Base-by-base conservation (phyloP, 2,113 vertebrate genomes). In the Acanthochromis polyacanthus region DNA sequence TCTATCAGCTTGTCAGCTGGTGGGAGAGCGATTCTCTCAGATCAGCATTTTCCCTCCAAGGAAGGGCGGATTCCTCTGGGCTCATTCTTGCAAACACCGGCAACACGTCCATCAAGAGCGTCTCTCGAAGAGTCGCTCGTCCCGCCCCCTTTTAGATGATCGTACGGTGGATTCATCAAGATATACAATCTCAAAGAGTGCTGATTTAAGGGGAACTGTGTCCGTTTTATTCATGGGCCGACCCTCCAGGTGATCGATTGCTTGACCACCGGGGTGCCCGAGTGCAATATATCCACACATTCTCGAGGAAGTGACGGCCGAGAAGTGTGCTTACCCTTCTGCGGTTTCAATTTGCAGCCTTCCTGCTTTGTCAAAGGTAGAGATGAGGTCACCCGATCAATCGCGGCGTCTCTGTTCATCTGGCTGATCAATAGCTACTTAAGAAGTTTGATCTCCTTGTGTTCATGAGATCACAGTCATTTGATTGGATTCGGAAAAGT, bases 401-500 rank as follows among this genome's bases (percentile, higher is more conserved):
- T 82, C 10, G 50, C 62, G 0, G 23, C n/a, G 78, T 87, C 86
- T 88, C 69, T 87, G 85, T 90, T 91, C 91, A 88, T 89, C 85
- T 68, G 9, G 53, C 30, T 67, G 75, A 92, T 92, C 91, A 53
- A 92, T 92, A 93, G 81, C 81, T 90, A 78, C 90, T 93, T 90
- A 91, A 82, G 77, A 87, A 89, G 88, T 89, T 90, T 91, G 86
- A 91, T 92, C 85, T 77, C 17, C 69, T 60, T 9, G 66, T n/a
- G 51, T 25, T 59, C 56, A 25, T 78, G 82, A 84, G 87, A 80
- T 90, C 88, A 79, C 71, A 85, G 85, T 70, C 85, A 70, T 85
- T 86, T 82, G 63, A 87, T 87, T 80, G 70, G 83, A 80, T 85
- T 61, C 45, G n/a, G 65, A 85, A 58, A 52, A 0, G 53, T 75